Percentiles rank a stretch among this genome's conserved stretches.
Evolutionary conservation across 2,113 vertebrate genomes (phyloP).

Genomic region (Fulmarus glacialis): DNA sequence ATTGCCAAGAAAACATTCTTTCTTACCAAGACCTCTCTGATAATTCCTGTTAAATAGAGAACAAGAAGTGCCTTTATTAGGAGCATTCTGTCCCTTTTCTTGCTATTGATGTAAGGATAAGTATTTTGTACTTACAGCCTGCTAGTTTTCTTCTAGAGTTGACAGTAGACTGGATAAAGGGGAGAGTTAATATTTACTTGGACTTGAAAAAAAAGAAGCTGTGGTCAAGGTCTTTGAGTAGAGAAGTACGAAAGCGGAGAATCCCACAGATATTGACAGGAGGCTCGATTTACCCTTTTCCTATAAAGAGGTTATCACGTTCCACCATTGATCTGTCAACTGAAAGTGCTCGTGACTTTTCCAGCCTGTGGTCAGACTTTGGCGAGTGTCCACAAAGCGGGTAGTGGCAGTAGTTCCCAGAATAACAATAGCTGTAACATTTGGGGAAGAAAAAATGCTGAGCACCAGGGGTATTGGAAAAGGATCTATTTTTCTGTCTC

Average conservation of each 20-base stretch:
- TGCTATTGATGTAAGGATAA: neutral
- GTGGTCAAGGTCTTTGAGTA: neutral
- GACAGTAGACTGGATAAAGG: neutral
- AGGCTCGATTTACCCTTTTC: neutral
- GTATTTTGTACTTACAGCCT: neutral
- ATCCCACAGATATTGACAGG: neutral
- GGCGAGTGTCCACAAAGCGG: neutral
- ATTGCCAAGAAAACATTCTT: neutral
- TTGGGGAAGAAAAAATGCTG: neutral
- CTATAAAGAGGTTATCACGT: neutral
- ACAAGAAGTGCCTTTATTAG: neutral
- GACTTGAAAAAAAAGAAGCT: neutral
- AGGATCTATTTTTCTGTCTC: neutral
- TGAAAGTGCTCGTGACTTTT: neutral
- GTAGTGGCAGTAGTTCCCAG: neutral
- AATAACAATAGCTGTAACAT: neutral
- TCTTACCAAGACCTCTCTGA: neutral
- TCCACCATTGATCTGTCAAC: neutral
- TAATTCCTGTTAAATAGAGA: neutral
- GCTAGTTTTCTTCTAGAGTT: neutral
- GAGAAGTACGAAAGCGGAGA: neutral
- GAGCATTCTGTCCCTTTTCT: neutral
- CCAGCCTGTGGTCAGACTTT: neutral
- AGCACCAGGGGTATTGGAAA: neutral
- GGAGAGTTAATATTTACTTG: conserved; percentile 11